phyloP scores from a whole-genome alignment of 2,113 vertebrate species.

The Scortum barcoo region DNA sequence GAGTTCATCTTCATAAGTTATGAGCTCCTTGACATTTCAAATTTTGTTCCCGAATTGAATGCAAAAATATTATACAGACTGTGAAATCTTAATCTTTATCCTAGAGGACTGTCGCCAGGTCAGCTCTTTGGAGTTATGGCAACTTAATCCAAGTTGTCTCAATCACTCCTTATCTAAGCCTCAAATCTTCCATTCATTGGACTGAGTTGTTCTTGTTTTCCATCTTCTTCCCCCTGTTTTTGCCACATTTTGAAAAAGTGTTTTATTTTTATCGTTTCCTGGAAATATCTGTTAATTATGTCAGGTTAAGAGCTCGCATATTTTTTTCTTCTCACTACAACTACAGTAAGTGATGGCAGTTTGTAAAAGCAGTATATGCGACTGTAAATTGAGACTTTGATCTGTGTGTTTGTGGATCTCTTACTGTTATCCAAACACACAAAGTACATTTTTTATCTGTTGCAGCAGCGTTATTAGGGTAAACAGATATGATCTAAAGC shows the following conservation, averaged over 20 bases:
- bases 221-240: constrained; percentile 33
- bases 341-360: not conserved
- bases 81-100: constrained; percentile 51
- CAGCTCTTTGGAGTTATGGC: constrained; percentile 43
- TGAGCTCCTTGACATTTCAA: constrained; percentile 56
- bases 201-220: constrained; percentile 48
- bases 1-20: constrained; percentile 61
- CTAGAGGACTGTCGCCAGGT: constrained; percentile 33
- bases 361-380: not conserved
- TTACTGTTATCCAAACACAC: constrained; percentile 23
- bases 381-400: constrained; percentile 12
- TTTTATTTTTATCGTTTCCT: constrained; percentile 28
- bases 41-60: constrained; percentile 38
- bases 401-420: constrained; percentile 27
- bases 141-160: constrained; percentile 51
- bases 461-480: constrained; percentile 30
- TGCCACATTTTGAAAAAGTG: constrained; percentile 21
- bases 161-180: constrained; percentile 53
- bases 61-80: constrained; percentile 50
- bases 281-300: constrained; percentile 40
- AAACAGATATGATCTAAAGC: constrained; percentile 47
- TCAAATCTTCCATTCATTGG: constrained; percentile 42
- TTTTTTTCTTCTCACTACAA: not conserved
- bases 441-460: constrained; percentile 31
- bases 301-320: constrained; percentile 1